Percentiles rank a stretch among this genome's conserved stretches.
Evolutionary conservation across 2,113 vertebrate genomes (phyloP).

Genomic region (Sclerurus mexicanus): DNA sequence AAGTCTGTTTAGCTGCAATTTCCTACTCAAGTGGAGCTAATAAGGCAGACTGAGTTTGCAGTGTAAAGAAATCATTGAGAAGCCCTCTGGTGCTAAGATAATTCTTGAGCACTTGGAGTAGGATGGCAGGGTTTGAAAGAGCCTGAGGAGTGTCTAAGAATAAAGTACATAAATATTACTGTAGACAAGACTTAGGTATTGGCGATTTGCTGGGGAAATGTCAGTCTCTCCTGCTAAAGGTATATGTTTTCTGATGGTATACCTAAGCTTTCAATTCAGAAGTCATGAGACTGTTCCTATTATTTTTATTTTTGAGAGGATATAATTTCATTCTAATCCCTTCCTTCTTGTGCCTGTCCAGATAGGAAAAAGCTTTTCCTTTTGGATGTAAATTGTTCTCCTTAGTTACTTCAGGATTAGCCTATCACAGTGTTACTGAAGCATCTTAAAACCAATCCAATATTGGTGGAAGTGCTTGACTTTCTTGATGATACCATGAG

Average conservation of each 20-base stretch:
- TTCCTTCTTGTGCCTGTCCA: neutral
- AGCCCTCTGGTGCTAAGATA: neutral
- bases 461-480: neutral
- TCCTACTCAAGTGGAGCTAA: conserved; percentile 34
- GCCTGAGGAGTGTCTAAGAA: neutral
- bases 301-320: neutral
- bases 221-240: neutral
- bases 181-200: neutral
- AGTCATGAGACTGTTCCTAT: neutral
- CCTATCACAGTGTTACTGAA: neutral
- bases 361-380: neutral
- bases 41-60: conserved; percentile 3
- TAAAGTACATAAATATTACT: neutral
- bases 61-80: neutral
- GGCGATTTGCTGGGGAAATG: neutral
- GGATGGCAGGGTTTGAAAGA: neutral
- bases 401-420: neutral
- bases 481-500: neutral
- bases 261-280: neutral
- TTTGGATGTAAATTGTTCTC: neutral
- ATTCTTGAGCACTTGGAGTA: neutral
- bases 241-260: neutral
- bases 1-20: conserved; percentile 25
- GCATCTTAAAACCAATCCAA: neutral
- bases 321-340: neutral